Percentiles rank a stretch among this genome's conserved stretches.
Evolutionary conservation across 2,797 vertebrate genomes (phyloP).

Genomic region (Anas bahamensis): DNA sequence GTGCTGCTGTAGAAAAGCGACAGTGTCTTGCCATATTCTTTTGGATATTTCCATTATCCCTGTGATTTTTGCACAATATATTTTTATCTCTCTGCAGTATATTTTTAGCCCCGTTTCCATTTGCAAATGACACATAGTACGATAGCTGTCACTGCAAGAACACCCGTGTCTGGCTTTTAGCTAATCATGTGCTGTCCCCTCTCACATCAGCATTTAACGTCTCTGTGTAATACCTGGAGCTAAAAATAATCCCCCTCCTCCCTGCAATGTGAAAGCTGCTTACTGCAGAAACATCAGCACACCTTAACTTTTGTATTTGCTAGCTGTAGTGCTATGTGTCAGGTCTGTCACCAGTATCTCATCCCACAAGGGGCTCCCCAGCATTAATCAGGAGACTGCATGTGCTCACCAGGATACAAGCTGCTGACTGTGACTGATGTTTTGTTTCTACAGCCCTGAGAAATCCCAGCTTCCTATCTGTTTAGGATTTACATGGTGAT

Average conservation of each 20-base stretch:
- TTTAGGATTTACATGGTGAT: background rate
- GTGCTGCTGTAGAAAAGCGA: background rate
- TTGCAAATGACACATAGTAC: background rate
- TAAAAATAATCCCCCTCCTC: conserved; percentile 9
- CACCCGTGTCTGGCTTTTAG: background rate
- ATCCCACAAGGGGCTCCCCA: background rate
- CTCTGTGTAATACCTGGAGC: background rate
- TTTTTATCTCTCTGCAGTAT: background rate
- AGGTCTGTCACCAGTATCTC: background rate
- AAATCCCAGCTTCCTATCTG: background rate
- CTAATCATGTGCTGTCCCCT: background rate
- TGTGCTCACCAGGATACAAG: rapidly evolving
- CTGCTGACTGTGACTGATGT: background rate
- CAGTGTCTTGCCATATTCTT: background rate
- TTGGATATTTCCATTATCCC: background rate
- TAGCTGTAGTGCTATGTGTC: rapidly evolving
- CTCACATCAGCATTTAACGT: background rate
- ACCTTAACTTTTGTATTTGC: background rate
- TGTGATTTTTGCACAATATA: background rate
- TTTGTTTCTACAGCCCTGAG: background rate
- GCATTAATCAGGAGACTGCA: background rate
- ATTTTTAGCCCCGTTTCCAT: background rate
- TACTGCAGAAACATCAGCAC: background rate
- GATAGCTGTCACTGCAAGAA: background rate
- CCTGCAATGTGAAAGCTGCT: background rate